Conservation (phyloP, 2,888 invertebrate genomes). For the Drosophila rubida region DNA sequence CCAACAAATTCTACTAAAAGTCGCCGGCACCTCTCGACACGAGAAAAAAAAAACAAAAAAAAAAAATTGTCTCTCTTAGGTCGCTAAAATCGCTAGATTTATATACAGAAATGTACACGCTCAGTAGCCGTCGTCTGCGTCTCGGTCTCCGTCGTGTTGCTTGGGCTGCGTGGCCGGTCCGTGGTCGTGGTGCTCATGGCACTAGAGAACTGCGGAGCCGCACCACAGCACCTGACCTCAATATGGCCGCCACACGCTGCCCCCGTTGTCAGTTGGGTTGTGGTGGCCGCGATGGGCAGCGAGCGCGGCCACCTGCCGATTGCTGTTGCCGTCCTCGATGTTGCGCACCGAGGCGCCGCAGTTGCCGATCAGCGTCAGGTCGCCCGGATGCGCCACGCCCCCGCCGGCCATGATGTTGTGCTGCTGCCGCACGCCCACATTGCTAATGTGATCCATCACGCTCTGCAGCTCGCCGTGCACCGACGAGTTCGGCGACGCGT, state of each 20-base stretch:
- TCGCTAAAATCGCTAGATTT: constrained; percentile 21
- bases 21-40: not conserved
- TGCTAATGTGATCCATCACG: constrained; percentile 91
- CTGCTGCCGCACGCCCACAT: constrained; percentile 86
- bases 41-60: constrained; percentile 42
- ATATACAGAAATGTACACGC: constrained; percentile 61
- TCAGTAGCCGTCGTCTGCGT: constrained; percentile 22
- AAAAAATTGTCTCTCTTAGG: constrained; percentile 10
- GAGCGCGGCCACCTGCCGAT: constrained; percentile 84
- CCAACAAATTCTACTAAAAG: constrained; percentile 71
- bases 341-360: constrained; percentile 85
- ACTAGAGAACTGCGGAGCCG: constrained; percentile 84
- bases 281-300: constrained; percentile 85
- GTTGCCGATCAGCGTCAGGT: constrained; percentile 84
- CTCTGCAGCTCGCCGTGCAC: constrained; percentile 90
- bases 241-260: constrained; percentile 92
- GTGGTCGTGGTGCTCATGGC: constrained; percentile 77
- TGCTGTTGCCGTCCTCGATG: constrained; percentile 84
- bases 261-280: constrained; percentile 85
- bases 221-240: constrained; percentile 85
- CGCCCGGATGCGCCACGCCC: constrained; percentile 83
- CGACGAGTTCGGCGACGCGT: constrained; percentile 87
- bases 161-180: constrained; percentile 61
- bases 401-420: constrained; percentile 86
- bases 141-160: too few species aligned